These are phyloP conservation scores for Procavia capensis DNA, from an alignment of 2,113 vertebrate species.

Conservation along the genomic window DNA sequence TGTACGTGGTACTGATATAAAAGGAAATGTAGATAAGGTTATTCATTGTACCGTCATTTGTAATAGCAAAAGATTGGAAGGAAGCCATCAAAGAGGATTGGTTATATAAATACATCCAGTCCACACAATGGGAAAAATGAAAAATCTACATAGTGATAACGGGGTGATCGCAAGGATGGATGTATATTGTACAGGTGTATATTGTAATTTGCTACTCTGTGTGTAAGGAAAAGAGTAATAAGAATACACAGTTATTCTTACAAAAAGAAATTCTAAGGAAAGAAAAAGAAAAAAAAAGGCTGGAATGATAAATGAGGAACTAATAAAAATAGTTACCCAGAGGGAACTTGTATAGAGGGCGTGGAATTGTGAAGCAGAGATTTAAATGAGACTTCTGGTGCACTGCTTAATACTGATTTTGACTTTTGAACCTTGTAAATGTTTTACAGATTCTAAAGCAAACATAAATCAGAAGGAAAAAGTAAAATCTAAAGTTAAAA, in stretches of 20 bases:
- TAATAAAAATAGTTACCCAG: slow-evolving; percentile 20
- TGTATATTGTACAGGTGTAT: not conserved
- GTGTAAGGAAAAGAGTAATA: not conserved
- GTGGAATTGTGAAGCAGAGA: not conserved
- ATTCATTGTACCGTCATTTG: slow-evolving; percentile 16
- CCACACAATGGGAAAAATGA: not conserved
- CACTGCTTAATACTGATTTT: not conserved
- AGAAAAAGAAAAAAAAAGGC: not conserved
- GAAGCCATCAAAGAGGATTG: not conserved
- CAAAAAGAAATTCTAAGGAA: not conserved
- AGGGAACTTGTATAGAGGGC: not conserved
- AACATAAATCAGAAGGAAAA: not conserved
- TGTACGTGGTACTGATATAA: not conserved
- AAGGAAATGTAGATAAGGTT: not conserved
- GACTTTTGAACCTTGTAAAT: slow-evolving; percentile 5
- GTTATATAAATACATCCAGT: not conserved
- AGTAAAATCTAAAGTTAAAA: not conserved
- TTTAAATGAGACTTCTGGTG: not conserved
- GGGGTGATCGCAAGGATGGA: not conserved
- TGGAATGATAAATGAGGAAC: slow-evolving; percentile 3
- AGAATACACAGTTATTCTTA: not conserved
- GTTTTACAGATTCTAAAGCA: slow-evolving; percentile 27
- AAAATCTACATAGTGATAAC: not conserved
- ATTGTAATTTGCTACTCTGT: not conserved
- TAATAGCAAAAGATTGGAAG: slow-evolving; percentile 36